These are phyloP conservation scores for Sepiola atlantica DNA, from an alignment of 2,888 invertebrate genomes.

Conservation along the genomic window DNA sequence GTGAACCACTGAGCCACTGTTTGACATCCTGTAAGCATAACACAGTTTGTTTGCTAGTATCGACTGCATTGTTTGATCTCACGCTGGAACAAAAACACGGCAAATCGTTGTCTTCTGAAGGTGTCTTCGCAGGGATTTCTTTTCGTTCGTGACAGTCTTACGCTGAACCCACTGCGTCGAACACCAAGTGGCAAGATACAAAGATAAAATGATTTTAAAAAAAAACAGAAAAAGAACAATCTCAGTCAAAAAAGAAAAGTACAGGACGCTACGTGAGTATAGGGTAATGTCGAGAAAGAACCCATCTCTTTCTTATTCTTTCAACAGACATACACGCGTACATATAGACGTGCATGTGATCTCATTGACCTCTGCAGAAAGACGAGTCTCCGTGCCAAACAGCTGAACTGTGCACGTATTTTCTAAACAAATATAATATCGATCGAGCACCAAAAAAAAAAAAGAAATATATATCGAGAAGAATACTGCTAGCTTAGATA, in stretches of 20 bases:
- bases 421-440: background rate
- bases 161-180: background rate
- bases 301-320: no score
- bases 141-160: background rate
- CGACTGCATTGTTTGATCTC: background rate
- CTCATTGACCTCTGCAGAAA: background rate
- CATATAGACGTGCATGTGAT: background rate
- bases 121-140: background rate
- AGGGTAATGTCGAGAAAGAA: no score
- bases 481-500: no score
- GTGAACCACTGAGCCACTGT: background rate
- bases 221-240: no score
- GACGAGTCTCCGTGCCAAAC: background rate
- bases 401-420: background rate
- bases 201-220: background rate
- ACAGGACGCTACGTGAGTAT: no score
- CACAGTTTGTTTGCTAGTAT: background rate
- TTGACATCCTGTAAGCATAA: background rate
- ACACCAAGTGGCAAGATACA: background rate
- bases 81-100: slow-evolving; percentile 32
- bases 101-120: slow-evolving; percentile 19
- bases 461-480: no score
- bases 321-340: background rate
- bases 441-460: background rate
- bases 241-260: no score